Conservation (phyloP, 2,113 vertebrate species). For the Dipodomys stephensi region DNA sequence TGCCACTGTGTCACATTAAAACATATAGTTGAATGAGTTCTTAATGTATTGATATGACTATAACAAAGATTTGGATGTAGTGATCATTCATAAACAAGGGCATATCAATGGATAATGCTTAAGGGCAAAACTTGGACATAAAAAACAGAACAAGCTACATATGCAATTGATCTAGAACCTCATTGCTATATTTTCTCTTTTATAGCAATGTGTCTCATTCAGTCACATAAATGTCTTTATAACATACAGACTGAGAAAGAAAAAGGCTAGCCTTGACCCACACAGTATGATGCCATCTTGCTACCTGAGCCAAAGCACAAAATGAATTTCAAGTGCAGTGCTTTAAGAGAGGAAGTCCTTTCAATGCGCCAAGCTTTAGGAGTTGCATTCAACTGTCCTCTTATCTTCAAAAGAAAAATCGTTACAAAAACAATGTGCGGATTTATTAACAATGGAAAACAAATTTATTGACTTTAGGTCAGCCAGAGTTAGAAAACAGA, state of each 20-base stretch:
- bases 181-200: background rate
- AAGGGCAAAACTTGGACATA: background rate
- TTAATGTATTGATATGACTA: constrained; percentile 6
- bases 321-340: background rate
- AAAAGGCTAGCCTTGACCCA: background rate
- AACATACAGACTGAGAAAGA: background rate
- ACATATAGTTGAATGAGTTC: background rate
- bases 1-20: constrained; percentile 27
- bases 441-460: background rate
- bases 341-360: background rate
- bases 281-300: background rate
- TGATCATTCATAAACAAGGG: background rate
- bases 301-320: background rate
- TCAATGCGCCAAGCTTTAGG: too few relatives aligned
- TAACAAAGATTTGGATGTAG: constrained; percentile 2
- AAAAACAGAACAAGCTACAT: background rate
- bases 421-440: too few relatives aligned
- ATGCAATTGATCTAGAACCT: too few relatives aligned
- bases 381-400: too few relatives aligned
- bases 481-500: background rate
- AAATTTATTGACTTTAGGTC: too few relatives aligned
- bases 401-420: too few relatives aligned
- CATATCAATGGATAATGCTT: background rate
- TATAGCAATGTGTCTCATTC: background rate
- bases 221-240: background rate